Base-by-base conservation (phyloP, 37 sponge, comb jelly and placozoan genomes). In the Chondrilla cf. caribensis region DNA sequence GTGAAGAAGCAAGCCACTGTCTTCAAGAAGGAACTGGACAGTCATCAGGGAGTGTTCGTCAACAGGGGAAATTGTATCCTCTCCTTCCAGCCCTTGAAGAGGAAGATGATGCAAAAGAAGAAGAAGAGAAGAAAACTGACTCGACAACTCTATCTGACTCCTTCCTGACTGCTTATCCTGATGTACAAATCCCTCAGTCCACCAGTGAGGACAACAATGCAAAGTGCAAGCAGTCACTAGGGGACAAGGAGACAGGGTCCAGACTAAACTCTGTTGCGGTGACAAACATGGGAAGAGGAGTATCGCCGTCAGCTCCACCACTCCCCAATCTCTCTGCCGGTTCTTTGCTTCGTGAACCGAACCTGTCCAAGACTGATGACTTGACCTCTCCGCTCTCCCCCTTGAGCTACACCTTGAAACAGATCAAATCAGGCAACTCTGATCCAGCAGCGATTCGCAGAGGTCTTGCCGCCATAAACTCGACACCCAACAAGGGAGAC, bases 21-120 rank as follows among this genome's bases (percentile, higher is more conserved):
- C 51, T 47, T 47, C 51, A 6, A 47, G 51, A 47, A 6, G 9
- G 11, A 11, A 38, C 22, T 19, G 22, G 38, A 26, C 68, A 38
- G 68, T 17, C 33, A 33, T 32, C 2, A 67, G 72, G 57, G 33
- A 79, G 72, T 38, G 72, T 73, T 39, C 2, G 40, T n/a, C 39
- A 28, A 14, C 67, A 79, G 2, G 59, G 79, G 38, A 41, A 36
- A 14, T 58, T 86, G 57, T 86, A 86, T 58, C 86, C 86, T 14
- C 2, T 32, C n/a, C 86, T 86, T 2, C 40, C 83, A 4, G 35
- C 41, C 31, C 22, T 47, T 3, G 67, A 81, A 59, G 2, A 5
- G 44, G 82, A 47, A 33, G 70, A 67, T 35, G 54, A 39, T 5
- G 51, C 60, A 32, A 17, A 41, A 33, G 65, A 6, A 32, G 64